Conservation (phyloP, 2,888 invertebrate genomes). For the Heliothis peltigera region DNA sequence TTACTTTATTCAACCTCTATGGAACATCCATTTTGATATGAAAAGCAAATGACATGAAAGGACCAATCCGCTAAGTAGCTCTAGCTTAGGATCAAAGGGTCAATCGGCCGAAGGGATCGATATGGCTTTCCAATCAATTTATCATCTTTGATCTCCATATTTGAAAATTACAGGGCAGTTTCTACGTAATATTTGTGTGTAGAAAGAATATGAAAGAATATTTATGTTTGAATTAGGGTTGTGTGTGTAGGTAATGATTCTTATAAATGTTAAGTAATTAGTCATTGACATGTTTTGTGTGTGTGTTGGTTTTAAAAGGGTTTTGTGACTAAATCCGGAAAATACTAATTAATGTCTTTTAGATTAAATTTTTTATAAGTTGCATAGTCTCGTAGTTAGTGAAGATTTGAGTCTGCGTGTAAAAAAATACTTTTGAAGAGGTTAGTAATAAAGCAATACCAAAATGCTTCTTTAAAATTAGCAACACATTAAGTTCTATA, state of each 20-base stretch:
- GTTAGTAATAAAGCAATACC: too few relatives aligned
- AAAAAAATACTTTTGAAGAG: too few relatives aligned
- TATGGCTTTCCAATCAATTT: slow-evolving; percentile 75
- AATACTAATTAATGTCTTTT: too few relatives aligned
- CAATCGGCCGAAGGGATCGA: slow-evolving; percentile 78
- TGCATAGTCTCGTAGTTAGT: too few relatives aligned
- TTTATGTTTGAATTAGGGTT: slow-evolving; percentile 1
- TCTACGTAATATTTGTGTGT: slow-evolving; percentile 37
- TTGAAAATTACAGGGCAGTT: slow-evolving; percentile 68
- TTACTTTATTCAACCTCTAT: slow-evolving; percentile 53
- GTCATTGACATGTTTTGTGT: too few relatives aligned
- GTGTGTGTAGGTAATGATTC: background rate
- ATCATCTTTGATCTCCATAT: slow-evolving; percentile 79
- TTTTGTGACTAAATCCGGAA: too few relatives aligned
- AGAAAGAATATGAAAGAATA: slow-evolving; percentile 21
- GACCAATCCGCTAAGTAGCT: slow-evolving; percentile 85
- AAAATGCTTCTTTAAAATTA: too few relatives aligned
- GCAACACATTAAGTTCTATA: background rate
- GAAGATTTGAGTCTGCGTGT: too few relatives aligned
- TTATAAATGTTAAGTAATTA: background rate
- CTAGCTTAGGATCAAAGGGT: slow-evolving; percentile 75
- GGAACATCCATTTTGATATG: slow-evolving; percentile 62
- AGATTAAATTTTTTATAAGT: too few relatives aligned
- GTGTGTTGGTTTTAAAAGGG: too few relatives aligned
- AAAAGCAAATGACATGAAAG: slow-evolving; percentile 81